Evolutionary conservation across 2,888 invertebrate genomes (phyloP), one percentile per base, ranked within the genome.

Genomic region (Hemicrepidius hirtus): DNA sequence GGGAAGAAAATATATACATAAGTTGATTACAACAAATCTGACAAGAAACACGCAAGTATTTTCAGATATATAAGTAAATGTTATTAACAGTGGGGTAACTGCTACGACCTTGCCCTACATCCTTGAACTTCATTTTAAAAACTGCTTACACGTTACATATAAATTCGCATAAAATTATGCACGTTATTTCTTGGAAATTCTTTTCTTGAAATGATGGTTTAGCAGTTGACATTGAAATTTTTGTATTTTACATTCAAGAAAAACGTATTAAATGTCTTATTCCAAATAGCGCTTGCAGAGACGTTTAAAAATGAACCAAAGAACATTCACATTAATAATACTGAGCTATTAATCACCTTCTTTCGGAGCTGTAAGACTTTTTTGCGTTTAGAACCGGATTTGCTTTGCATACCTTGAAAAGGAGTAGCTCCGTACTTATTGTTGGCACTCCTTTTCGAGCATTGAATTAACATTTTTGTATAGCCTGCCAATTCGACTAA

Each of bases 271-370:
- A 32, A 46, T 46, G 46, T 37, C 21, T 53, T 28, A 46, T 60
- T 59, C 44, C n/a, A 68, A 68, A 46, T 20, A 28, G 37, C 46
- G 16, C 49, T 50, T 68, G 4, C 9, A 40, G 37, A 37, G 57
- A 57, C 57, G 37, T 57, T 57, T 68, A 60, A 68, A 68, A 68
- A 68, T 60, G 68, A 68, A 68, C 60, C 62, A 53, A 62, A 40
- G 44, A 68, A 68, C 68, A 68, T 68, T 68, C 68, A 24, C 68
- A 68, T 68, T 68, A 68, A 68, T 68, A 68, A 68, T 62, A 53
- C 24, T 18, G 41, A 6, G 60, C 68, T 68, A 68, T 68, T 68
- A 68, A 68, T 68, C 68, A 68, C 62, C 50, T 68, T 50, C 28
- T 57, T 67, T 50, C 57, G n/a, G 32, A 59, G 68, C 40, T 59